Base-by-base conservation (phyloP, 2,797 vertebrate species). In the Taenioides sp. region DNA sequence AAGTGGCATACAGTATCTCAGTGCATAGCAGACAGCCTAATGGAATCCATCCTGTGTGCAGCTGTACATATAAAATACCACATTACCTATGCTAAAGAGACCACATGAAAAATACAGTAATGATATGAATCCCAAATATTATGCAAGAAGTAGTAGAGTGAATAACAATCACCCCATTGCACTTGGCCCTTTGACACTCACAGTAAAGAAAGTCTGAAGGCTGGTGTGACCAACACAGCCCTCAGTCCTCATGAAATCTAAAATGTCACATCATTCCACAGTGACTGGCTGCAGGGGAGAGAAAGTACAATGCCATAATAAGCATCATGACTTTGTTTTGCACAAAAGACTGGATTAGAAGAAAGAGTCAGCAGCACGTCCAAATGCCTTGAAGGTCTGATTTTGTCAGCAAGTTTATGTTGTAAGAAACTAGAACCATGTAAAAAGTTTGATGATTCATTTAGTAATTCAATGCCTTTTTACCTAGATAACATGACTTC, bases 231-330 rank as follows among this genome's bases (percentile, higher is more conserved):
- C 58, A 71, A 72, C 70, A 71, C 27, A 25, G 67, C 59, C 63
- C 17, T 3, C 54, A 62, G 59, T 76, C 61, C 67, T 80, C 54
- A 22, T 70, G 72, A 43, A 31, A 64, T 77, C 67, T 43, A 40
- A 83, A 82, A 80, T 72, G 71, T 73, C 65, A 75, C 18, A 50
- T 77, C 71, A 75, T 78, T 80, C 69, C 66, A 71, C 25, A 18
- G 10, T 27, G 59, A 72, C 69, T 64, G 63, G 6, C 58, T 69
- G 47, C 31, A 31, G 4, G 20, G 25, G 2, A 28, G 34, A 14
- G 12, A 78, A 71, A 62, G 55, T 1, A 23, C 58, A 49, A 28
- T 12, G 18, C 72, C 68, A 22, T 68, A 74, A 77, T 73, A 61
- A 59, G 37, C n/a, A 0, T 65, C 11, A 64, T 74, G 25, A 80